phyloP scores from a whole-genome alignment of 2,113 vertebrate genomes.

The Pampusana beccarii region DNA sequence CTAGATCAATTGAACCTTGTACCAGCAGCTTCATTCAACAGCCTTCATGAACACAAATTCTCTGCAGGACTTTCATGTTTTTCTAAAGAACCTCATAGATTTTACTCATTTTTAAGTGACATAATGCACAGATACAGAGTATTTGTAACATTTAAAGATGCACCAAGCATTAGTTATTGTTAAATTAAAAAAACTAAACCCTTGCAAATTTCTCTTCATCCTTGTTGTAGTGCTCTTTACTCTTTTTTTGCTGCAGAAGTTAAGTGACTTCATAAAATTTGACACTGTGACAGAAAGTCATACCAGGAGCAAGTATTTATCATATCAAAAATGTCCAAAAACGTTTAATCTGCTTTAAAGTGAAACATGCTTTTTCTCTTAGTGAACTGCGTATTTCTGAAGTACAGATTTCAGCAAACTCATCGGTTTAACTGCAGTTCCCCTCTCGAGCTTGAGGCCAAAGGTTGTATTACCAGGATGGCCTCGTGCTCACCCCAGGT shows the following conservation, averaged over 20 bases:
- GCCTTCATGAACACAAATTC: not conserved
- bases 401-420: not conserved
- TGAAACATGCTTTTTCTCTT: not conserved
- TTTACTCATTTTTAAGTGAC: not conserved
- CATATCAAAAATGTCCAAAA: fast-evolving
- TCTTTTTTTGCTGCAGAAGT: not conserved
- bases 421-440: not conserved
- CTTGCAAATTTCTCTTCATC: not conserved
- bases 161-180: not conserved
- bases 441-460: not conserved
- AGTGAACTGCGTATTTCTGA: not conserved
- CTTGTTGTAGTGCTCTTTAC: not conserved
- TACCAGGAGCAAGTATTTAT: not conserved
- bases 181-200: not conserved
- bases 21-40: constrained; percentile 33
- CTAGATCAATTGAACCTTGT: constrained; percentile 56
- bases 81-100: not conserved
- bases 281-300: not conserved
- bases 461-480: not conserved
- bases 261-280: not conserved
- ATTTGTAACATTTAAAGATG: not conserved
- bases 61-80: not conserved
- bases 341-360: not conserved
- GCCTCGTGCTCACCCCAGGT: not conserved
- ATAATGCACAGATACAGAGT: not conserved